These are phyloP conservation scores for Acanthosoma haemorrhoidale DNA, from an alignment of 2,888 invertebrate genomes.

Conservation along the genomic window DNA sequence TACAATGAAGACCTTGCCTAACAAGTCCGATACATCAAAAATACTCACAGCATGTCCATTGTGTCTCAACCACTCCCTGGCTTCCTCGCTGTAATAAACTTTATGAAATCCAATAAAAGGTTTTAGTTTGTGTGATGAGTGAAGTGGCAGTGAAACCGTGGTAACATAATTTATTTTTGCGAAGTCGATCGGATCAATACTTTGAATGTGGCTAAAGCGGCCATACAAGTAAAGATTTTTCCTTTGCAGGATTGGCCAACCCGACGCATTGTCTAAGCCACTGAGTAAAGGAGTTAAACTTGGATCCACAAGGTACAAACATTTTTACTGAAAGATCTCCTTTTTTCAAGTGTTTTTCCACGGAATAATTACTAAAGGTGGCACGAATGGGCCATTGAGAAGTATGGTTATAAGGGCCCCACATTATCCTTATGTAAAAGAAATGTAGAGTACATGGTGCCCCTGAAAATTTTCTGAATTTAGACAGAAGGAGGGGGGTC, in stretches of 20 bases:
- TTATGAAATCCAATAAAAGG: constrained; percentile 36
- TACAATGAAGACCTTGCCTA: not conserved
- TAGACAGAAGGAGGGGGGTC: no score
- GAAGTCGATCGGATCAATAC: constrained; percentile 31
- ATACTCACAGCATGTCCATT: not conserved
- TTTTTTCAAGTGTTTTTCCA: constrained; percentile 44
- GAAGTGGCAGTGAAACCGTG: constrained; percentile 37
- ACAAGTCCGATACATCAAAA: constrained; percentile 9
- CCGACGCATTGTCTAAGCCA: constrained; percentile 44
- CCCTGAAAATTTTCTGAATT: no score
- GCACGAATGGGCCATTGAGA: constrained; percentile 43
- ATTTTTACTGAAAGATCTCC: constrained; percentile 43
- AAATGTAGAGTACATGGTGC: no score
- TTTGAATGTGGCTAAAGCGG: constrained; percentile 36
- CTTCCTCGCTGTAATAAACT: constrained; percentile 18
- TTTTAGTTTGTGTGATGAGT: constrained; percentile 35
- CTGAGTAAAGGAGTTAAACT: constrained; percentile 42
- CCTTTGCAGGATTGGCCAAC: constrained; percentile 40
- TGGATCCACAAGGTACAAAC: constrained; percentile 41
- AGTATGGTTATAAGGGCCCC: constrained; percentile 43
- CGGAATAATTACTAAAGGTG: constrained; percentile 44
- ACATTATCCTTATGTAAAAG: constrained; percentile 44
- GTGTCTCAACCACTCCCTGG: not conserved
- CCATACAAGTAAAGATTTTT: constrained; percentile 40
- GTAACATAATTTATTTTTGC: constrained; percentile 34